Evolutionary conservation across 1,140 invertebrate species (phyloP).

Genomic region (Scaptomyza pallida): DNA sequence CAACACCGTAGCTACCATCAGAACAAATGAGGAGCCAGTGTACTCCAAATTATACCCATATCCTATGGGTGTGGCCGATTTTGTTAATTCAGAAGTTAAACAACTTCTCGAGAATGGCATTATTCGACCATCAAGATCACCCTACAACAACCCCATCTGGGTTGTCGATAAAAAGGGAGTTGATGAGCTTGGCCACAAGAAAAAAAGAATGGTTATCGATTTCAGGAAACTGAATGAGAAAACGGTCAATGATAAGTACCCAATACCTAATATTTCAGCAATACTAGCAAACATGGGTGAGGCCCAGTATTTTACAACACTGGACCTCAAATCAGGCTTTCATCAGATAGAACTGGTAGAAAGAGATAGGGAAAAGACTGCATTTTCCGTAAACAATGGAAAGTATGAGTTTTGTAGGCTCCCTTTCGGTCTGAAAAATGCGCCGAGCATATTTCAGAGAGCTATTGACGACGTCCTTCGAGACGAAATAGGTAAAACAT

Average conservation of each 20-base stretch:
- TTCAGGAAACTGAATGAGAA: too few relatives aligned
- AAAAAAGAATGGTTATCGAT: too few relatives aligned
- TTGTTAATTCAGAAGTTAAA: conserved; percentile 2
- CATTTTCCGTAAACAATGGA: not conserved
- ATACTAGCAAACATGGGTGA: too few relatives aligned
- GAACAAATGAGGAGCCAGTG: not conserved
- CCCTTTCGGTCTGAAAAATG: conserved; percentile 3
- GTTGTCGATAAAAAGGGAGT: too few relatives aligned
- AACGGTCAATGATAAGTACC: too few relatives aligned
- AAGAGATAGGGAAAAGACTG: conserved; percentile 5
- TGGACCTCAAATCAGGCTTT: conserved; percentile 2
- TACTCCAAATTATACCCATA: not conserved
- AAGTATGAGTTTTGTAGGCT: not conserved
- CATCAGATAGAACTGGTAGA: conserved; percentile 8
- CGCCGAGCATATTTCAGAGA: not conserved
- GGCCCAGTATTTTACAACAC: not conserved
- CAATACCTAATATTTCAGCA: too few relatives aligned
- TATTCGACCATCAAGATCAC: not conserved
- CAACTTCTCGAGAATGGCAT: not conserved
- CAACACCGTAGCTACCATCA: conserved; percentile 2
- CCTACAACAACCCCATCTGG: too few relatives aligned
- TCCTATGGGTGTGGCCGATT: not conserved
- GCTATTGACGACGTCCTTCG: not conserved
- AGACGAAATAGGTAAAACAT: conserved; percentile 4
- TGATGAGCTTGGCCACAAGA: too few relatives aligned